These are phyloP conservation scores for Amphipoea lucens DNA, from an alignment of 2,888 invertebrate genomes.

Conservation along the genomic window DNA sequence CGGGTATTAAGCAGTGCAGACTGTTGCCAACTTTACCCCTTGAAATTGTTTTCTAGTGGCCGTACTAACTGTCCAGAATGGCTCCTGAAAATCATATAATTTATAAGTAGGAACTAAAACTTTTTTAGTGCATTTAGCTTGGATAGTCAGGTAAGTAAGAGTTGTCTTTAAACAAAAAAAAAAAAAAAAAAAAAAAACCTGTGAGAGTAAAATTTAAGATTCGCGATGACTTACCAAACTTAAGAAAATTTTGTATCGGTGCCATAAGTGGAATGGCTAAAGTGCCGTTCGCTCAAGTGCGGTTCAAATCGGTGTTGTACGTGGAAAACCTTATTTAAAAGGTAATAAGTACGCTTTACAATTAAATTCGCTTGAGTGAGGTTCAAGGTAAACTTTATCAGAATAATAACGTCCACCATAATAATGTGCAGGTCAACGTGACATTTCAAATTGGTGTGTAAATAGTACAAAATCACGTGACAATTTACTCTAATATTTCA, in stretches of 20 bases:
- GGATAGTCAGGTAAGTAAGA: neutral
- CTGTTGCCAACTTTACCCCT: constrained; percentile 60
- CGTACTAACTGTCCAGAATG: constrained; percentile 42
- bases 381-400: neutral
- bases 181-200: too few species aligned
- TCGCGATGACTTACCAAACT: neutral
- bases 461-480: neutral
- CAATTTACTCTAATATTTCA: neutral
- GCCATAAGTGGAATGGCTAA: neutral
- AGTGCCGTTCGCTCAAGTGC: neutral
- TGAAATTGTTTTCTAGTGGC: constrained; percentile 55
- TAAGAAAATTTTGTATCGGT: neutral
- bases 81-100: neutral
- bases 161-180: too few species aligned
- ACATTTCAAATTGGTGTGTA: neutral
- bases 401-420: too few species aligned
- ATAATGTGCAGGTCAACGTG: neutral
- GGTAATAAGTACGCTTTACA: neutral
- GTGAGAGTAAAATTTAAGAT: neutral
- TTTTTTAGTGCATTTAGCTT: neutral
- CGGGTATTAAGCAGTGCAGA: constrained; percentile 49
- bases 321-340: neutral
- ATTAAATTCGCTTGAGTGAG: neutral
- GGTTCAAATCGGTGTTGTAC: neutral
- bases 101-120: neutral